Base-by-base conservation (phyloP, 1,140 invertebrate species). In the Drosophila seguyi region DNA sequence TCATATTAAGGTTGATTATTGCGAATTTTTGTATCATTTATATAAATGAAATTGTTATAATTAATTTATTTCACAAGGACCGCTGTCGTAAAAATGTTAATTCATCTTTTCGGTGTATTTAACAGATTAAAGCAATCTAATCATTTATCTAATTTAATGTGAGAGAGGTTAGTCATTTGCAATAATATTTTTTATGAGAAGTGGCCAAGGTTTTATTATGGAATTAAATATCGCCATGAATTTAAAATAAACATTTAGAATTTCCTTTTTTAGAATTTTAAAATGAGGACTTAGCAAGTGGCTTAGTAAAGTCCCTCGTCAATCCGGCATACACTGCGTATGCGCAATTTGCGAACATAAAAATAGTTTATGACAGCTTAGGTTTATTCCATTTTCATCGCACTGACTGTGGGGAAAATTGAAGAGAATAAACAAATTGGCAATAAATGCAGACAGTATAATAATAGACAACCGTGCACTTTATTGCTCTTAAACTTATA, bases 351-450 rank as follows among this genome's bases (percentile, higher is more conserved):
- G 27, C 1, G 20, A 7, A 13, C 27, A 60, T 63, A 41, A 63
- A 59, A 60, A 25, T 61, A 36, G 62, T 65, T 65, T 44, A 44
- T 42, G 55, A 61, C 55, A 18, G 56, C 11, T 60, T 44, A 16
- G 7, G 20, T 44, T 61, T 65, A 61, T 60, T 25, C 18, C 20
- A 11, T 16, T 36, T 53, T 39, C 10, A 56, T 56, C 3, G 16
- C 16, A 22, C n/a, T 31, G 3, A 7, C 16, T 44, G n/a, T 1
- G 3, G 20, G 10, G 14, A 11, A 36, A 36, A 6, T 22, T 36
- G 6, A 22, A 16, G 14, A 20, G 13, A 6, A 25, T 20, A 53
- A 53, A 36, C 18, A 22, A 53, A 36, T 22, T 58, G 6, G 1
- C 10, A 22, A 22, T 14, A 39, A 29, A 31, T 18, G 13, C n/a